Base-by-base conservation (phyloP, 2,113 vertebrate species). In the Mirounga angustirostris region DNA sequence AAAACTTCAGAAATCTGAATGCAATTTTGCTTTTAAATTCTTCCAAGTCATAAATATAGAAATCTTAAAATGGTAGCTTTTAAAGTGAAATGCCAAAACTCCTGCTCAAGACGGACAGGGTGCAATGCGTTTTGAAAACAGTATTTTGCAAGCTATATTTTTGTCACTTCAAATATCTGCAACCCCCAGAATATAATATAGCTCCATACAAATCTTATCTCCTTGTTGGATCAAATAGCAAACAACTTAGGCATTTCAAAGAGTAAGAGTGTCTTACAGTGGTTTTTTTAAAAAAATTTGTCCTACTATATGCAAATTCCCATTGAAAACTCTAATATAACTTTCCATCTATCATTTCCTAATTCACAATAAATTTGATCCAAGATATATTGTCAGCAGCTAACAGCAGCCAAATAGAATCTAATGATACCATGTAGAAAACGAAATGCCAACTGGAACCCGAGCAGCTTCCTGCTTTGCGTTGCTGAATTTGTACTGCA, bases 11-110 rank as follows among this genome's bases (percentile, higher is more conserved):
- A 87, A 67, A 58, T 56, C 9, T 94, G 52, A 95, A 81, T 76
- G 12, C 2, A 80, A 69, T 84, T 94, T 94, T 74, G 33, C n/a
- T 84, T 40, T 24, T 74, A 56, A 91, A n/a, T 79, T 92, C 10
- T 67, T 85, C 90, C 7, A 33, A 80, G 14, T 87, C 16, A 61
- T n/a, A 90, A 79, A 36, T 93, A 28, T 3, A 87, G 18, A 79
- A 67, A 63, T 88, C 26, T 78, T 91, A 58, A 89, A 93, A 74
- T 0, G 28, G 11, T 21, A 92, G 26, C 9, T 92, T 79, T 71
- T 94, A 80, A 59, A 26, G 40, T 71, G 7, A 93, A 96, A 93
- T 85, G 81, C 95, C 67, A 95, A 83, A 95, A 65, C 59, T 90
- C 4, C 7, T 81, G 3, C 18, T 80, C 9, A 82, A 90, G n/a